Base-by-base conservation (phyloP, 2,888 invertebrate genomes). In the Drosophila flavopinicola region DNA sequence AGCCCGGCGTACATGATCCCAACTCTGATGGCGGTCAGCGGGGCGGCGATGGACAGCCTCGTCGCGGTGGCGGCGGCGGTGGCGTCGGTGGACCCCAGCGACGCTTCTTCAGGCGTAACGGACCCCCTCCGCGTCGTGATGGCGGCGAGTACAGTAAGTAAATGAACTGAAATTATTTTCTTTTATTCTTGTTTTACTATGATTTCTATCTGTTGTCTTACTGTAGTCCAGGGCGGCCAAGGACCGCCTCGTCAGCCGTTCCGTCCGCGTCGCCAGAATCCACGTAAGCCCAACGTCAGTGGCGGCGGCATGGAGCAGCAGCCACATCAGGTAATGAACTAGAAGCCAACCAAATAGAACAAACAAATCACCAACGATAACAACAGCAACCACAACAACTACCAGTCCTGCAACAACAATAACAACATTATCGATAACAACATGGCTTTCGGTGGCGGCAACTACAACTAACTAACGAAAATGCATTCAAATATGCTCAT, bases 51-150 rank as follows among this genome's bases (percentile, higher is more conserved):
- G 87, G 87, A 53, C 78, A 76, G 39, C 76, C 57, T 6, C 79
- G 86, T 59, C 79, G 79, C 17, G 88, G 88, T 56, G 85, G 85
- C 11, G 73, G 85, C 52, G 86, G 88, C 37, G 90, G 88, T 25
- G 92, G 93, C 52, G 86, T 88, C 37, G 90, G 88, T 25, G 92
- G 93, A 87, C 92, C 92, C 75, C 89, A 80, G 70, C 82, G 93
- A 87, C 93, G 95, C 85, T 95, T 94, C 91, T 95, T 94, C 94
- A 95, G 94, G 85, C 94, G 94, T 77, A 95, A 95, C 90, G 87
- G 87, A 48, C 87, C 87, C 60, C 88, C 87, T 25, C 89, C 90
- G 59, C 88, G 88, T 63, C 87, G 88, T 65, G 88, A 87, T 63
- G 84, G 88, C 45, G 75, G 84, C 64, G 90, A 90, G 60, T 89